Base-by-base conservation (phyloP, 1,140 invertebrate genomes). In the Riptortus pedestris region DNA sequence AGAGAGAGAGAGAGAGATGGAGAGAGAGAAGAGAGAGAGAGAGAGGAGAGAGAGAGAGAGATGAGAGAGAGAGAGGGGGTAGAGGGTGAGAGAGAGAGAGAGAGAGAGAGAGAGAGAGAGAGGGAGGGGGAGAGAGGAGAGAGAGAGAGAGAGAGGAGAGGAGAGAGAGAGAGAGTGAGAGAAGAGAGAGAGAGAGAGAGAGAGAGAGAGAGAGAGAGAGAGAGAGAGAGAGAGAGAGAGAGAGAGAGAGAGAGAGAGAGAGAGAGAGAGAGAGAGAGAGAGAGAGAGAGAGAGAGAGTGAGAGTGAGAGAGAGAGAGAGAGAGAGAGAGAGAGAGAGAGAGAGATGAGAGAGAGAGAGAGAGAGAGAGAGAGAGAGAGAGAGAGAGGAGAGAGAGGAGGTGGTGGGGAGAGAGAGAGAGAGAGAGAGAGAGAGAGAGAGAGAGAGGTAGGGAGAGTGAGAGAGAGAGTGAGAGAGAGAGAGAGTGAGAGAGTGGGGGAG, bases 401-500 rank as follows among this genome's bases (percentile, higher is more conserved):
- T n/a, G n/a, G n/a, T n/a, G n/a, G 33, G 7, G 16, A 38, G 33
- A 38, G 33, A 51, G 48, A 51, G 48, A 51, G 48, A 51, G 48
- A 51, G 48, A 51, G 48, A 51, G 48, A 51, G 48, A 51, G 48
- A 51, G 48, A 51, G 48, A 51, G 48, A 51, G n/a, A n/a, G n/a
- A n/a, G n/a, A n/a, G n/a, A n/a, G n/a, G n/a, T n/a, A n/a, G n/a
- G n/a, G n/a, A n/a, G 48, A 51, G 48, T 11, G 48, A 51, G 48
- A 51, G 48, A 51, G 48, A 51, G 48, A 22, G 48, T 11, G 14
- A 51, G 14, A 51, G 48, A 38, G 33, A 38, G 33, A 38, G 33
- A 38, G 33, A 38, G 33, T 9, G n/a, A n/a, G n/a, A n/a, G n/a
- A n/a, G n/a, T n/a, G n/a, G n/a, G n/a, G n/a, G n/a, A n/a, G n/a